Percentiles rank a stretch among this genome's conserved stretches.
phyloP scores from a whole-genome alignment of 2,888 invertebrate species.

The Eueremaeus valkanovi region DNA sequence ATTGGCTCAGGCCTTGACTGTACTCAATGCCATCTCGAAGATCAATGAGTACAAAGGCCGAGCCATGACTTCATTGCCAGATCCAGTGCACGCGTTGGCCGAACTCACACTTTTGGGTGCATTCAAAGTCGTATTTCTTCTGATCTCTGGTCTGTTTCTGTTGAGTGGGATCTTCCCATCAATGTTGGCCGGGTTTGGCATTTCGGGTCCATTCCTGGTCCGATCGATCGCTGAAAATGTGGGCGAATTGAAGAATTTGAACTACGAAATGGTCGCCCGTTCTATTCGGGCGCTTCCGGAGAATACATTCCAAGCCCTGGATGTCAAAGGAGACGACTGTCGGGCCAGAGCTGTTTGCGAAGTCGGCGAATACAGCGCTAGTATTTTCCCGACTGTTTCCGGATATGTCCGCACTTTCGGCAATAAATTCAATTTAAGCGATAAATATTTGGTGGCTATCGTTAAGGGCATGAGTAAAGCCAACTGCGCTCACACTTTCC shows the following conservation, averaged over 20 bases:
- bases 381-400: constrained; percentile 10
- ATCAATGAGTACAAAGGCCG: neutral
- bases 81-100: constrained; percentile 26
- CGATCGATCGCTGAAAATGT: constrained; percentile 17
- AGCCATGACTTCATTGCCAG: neutral
- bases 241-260: constrained; percentile 10
- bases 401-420: neutral
- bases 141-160: neutral
- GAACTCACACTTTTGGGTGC: constrained; percentile 31
- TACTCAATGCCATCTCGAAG: neutral
- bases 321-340: constrained; percentile 38
- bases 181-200: neutral
- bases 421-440: neutral
- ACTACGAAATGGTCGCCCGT: constrained; percentile 33
- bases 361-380: constrained; percentile 22
- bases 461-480: constrained; percentile 23
- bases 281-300: constrained; percentile 37
- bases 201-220: neutral
- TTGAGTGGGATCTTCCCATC: neutral
- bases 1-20: neutral
- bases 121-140: constrained; percentile 4
- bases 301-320: constrained; percentile 36
- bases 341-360: constrained; percentile 39
- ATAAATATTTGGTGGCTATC: constrained; percentile 28
- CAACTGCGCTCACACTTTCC: constrained; percentile 3